A percentile compares a stretch with the other conserved stretches of the same genome.
These are phyloP conservation scores for Drosophila atripex DNA, from an alignment of 2,888 invertebrate species.

Conservation along the genomic window DNA sequence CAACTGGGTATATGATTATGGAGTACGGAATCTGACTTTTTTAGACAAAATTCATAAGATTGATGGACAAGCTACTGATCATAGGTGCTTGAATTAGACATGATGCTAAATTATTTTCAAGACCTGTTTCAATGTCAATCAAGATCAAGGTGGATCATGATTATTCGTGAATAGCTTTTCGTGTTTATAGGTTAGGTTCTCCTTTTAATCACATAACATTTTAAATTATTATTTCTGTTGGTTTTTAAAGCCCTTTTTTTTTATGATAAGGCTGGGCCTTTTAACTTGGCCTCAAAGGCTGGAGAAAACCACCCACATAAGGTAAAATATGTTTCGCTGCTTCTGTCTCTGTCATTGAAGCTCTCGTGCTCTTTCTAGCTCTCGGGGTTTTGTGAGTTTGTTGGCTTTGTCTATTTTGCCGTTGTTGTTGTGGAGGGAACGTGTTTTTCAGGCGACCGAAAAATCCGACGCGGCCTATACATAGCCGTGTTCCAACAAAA, in stretches of 20 bases:
- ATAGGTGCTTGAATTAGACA: too few species aligned
- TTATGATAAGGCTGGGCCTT: conserved; percentile 18
- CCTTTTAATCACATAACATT: too few species aligned
- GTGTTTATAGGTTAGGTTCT: too few species aligned
- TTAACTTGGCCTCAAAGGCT: conserved; percentile 32
- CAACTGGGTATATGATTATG: conserved; percentile 9
- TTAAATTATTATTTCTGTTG: background rate
- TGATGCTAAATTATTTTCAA: background rate
- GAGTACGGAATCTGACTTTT: too few species aligned
- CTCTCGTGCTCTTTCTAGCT: background rate
- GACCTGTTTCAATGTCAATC: background rate
- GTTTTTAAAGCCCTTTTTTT: conserved; percentile 17
- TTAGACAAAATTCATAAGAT: background rate
- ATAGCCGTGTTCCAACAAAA: conserved; percentile 25
- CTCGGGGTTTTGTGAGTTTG: conserved; percentile 34
- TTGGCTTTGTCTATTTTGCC: conserved; percentile 59
- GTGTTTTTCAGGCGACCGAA: conserved; percentile 63
- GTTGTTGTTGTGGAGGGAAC: conserved; percentile 52
- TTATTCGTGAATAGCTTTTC: background rate
- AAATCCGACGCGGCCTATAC: conserved; percentile 39
- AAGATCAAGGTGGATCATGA: background rate
- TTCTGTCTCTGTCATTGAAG: background rate
- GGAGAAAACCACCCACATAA: conserved; percentile 26
- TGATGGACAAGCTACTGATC: background rate
- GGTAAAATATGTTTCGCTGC: background rate